Base-by-base conservation (phyloP, 2,113 vertebrate genomes). In the Pelvicachromis taeniatus region DNA sequence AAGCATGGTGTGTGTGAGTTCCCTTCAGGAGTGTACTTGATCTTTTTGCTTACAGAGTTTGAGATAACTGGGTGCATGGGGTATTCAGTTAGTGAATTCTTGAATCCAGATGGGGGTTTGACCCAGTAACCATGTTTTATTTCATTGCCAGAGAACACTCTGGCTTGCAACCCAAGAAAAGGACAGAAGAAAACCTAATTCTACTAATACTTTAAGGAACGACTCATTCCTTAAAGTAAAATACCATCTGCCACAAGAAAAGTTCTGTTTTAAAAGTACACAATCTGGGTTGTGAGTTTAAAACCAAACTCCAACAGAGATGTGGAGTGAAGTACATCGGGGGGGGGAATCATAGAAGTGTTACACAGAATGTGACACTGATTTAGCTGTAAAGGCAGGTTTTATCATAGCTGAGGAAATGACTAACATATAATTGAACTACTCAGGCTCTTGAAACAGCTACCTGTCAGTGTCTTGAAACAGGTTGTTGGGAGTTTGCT, bases 1-100 rank as follows among this genome's bases (percentile, higher is more conserved):
- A 63, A 38, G 6, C 59, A 63, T 1, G 0, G 33, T 38, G 59
- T 63, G 0, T 1, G 10, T 0, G 33, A 65, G 33, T 38, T 21
- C 33, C 6, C 61, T 65, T 65, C 6, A 65, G 6, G 33, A 21
- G 19, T 3, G 61, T 38, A 33, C 33, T 65, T 65, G 33, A 65
- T 33, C 61, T 65, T 38, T 38, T 19, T 17, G 21, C 33, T 13
- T 21, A 63, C 31, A 65, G 33, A 65, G 33, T 65, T 65, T 38
- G 61, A 21, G 61, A n/a, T 63, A 65, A 65, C 33, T 65, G 33
- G 33, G 0, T 61, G 35, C 31, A 61, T 35, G 58, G 58, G 17
- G 61, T 38, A 3, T 38, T 21, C 19, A 38, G 19, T 38, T 21
- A 13, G 61, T 38, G 61, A 65, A 8, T 21, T 65, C 19, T 7